Percentiles rank a stretch among this genome's conserved stretches.
These are phyloP conservation scores for Bursaphelenchus okinawaensis DNA, from an alignment of 2,888 invertebrate genomes.

Conservation along the genomic window DNA sequence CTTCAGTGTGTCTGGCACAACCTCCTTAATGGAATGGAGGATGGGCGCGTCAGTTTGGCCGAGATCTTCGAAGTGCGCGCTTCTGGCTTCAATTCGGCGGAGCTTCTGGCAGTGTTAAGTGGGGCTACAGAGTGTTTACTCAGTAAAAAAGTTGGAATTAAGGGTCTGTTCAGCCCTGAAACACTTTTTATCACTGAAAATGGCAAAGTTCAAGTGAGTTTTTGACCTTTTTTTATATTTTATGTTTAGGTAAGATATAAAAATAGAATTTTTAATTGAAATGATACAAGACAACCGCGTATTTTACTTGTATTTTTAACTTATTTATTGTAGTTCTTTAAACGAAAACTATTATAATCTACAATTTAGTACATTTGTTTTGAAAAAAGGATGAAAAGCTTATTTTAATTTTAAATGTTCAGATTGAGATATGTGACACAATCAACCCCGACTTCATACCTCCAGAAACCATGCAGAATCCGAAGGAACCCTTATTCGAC, in stretches of 20 bases:
- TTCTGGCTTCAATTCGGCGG: constrained; percentile 21
- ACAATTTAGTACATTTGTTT: too few relatives aligned
- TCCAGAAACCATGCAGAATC: background rate
- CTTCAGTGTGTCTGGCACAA: too few relatives aligned
- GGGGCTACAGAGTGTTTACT: constrained; percentile 24
- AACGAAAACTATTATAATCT: too few relatives aligned
- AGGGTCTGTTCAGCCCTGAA: constrained; percentile 40
- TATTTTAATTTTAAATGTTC: background rate
- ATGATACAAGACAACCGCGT: too few relatives aligned
- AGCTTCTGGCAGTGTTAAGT: constrained; percentile 30
- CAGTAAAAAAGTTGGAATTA: background rate
- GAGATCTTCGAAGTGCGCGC: constrained; percentile 36
- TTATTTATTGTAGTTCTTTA: constrained; percentile 9
- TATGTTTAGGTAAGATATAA: background rate
- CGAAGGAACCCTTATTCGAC: constrained; percentile 16
- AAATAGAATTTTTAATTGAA: too few relatives aligned
- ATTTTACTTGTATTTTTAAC: too few relatives aligned
- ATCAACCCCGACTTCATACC: background rate
- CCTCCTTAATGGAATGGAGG: constrained; percentile 3
- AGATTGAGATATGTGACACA: background rate
- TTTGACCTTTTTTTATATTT: background rate
- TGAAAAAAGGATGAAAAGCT: constrained; percentile 11
- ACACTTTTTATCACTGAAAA: constrained; percentile 38
- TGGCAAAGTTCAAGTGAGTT: constrained; percentile 39
- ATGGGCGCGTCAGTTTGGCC: constrained; percentile 29